A percentile compares a stretch with the other conserved stretches of the same genome.
Evolutionary conservation across 2,888 invertebrate genomes (phyloP).

Genomic region (Monoplex corrugatus): DNA sequence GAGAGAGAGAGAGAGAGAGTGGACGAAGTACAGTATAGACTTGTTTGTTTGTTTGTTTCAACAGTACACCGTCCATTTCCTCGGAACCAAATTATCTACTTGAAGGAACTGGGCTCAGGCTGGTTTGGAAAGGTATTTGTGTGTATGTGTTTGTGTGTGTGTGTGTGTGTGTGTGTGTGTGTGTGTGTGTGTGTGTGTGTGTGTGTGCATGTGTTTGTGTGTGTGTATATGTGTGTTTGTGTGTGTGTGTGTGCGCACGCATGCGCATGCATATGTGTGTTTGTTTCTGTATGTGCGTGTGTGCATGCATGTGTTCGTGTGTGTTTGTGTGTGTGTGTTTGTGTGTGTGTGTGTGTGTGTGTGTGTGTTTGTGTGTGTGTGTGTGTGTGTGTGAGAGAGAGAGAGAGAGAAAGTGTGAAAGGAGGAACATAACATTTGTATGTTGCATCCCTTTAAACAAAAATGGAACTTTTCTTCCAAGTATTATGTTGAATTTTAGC

Average conservation of each 20-base stretch:
- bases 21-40: no score
- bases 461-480: no score
- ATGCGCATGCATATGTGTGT: background rate
- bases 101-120: slow-evolving; percentile 90
- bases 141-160: background rate
- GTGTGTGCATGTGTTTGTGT: background rate
- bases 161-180: background rate
- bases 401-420: no score
- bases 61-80: slow-evolving; percentile 84
- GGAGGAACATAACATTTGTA: background rate
- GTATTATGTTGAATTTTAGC: no score
- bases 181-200: background rate
- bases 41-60: background rate
- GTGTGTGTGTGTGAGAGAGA: background rate
- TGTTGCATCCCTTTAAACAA: no score
- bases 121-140: slow-evolving; percentile 88
- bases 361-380: background rate
- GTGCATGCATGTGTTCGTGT: no score
- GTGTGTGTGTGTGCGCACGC: background rate
- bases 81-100: slow-evolving; percentile 89
- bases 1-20: no score
- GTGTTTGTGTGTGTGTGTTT: no score
- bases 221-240: background rate
- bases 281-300: no score
- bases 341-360: background rate